These are phyloP conservation scores for Agapornis canus DNA, from an alignment of 2,797 vertebrate genomes.

Conservation along the genomic window DNA sequence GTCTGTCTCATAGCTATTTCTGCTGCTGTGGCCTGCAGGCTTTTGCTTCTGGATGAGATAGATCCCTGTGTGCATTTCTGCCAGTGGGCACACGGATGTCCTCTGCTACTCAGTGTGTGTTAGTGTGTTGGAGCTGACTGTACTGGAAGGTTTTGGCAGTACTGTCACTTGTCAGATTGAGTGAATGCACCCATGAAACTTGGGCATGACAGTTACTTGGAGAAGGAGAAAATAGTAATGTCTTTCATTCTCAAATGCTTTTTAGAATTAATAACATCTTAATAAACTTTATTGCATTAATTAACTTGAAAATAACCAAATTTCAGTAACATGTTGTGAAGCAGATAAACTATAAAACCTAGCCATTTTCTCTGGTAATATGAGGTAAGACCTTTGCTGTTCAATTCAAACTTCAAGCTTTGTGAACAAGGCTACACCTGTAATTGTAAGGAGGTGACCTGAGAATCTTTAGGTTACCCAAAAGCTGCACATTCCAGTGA, in stretches of 20 bases:
- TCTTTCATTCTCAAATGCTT: neutral
- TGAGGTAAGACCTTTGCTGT: neutral
- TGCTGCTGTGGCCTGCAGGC: neutral
- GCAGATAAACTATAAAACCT: neutral
- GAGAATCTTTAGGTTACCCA: neutral
- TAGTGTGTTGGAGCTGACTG: neutral
- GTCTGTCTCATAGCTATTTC: neutral
- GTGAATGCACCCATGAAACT: accelerated
- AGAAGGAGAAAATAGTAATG: neutral
- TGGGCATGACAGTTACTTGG: neutral
- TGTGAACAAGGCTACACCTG: neutral
- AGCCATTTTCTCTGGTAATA: neutral
- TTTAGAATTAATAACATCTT: neutral
- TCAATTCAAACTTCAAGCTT: neutral
- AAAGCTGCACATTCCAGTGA: neutral
- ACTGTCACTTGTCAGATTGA: neutral
- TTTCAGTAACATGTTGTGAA: neutral
- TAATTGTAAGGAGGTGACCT: neutral
- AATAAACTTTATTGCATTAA: neutral
- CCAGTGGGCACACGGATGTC: neutral
- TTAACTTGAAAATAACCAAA: neutral
- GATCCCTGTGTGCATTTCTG: neutral
- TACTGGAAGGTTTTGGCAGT: neutral
- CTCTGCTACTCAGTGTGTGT: neutral
- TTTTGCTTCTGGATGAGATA: neutral